phyloP scores from a whole-genome alignment of 2,888 invertebrate genomes.

The Stenurella melanura region DNA sequence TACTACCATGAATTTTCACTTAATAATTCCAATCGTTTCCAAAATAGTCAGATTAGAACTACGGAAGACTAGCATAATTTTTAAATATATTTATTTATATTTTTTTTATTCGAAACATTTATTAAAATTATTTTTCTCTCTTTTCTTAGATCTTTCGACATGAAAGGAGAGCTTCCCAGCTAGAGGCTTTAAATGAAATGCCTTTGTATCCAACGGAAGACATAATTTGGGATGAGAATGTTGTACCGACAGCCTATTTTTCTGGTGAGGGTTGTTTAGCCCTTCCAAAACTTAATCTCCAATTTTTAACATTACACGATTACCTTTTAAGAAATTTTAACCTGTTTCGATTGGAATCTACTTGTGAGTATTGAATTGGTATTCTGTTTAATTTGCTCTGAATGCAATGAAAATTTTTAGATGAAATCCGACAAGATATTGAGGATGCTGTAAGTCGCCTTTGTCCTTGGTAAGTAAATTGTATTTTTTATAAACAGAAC shows the following conservation, averaged over 20 bases:
- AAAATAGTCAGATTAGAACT: too few relatives aligned
- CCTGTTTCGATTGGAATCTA: constrained; percentile 97
- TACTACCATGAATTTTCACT: too few relatives aligned
- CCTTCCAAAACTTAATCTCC: constrained; percentile 96
- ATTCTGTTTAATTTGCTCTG: neutral
- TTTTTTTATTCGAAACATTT: too few relatives aligned
- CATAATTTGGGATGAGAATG: constrained; percentile 99
- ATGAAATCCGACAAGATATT: constrained; percentile 98
- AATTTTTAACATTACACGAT: constrained; percentile 98
- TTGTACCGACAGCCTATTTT: constrained; percentile 98
- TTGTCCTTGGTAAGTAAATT: constrained; percentile 87
- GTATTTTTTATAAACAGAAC: constrained; percentile 4
- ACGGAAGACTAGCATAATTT: too few relatives aligned
- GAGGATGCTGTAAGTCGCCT: constrained; percentile 97
- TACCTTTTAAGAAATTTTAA: constrained; percentile 98
- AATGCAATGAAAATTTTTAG: constrained; percentile 75
- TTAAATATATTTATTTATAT: too few relatives aligned
- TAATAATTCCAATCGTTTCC: too few relatives aligned
- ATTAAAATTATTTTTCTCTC: neutral
- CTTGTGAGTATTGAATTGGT: constrained; percentile 81
- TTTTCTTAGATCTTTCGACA: constrained; percentile 83
- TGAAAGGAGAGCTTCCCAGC: constrained; percentile 91
- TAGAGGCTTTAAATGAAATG: constrained; percentile 97
- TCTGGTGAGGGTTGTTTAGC: constrained; percentile 97
- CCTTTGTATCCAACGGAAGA: constrained; percentile 98